phyloP scores from a whole-genome alignment of 2,797 vertebrate species.

The Eulemur albifrons region DNA sequence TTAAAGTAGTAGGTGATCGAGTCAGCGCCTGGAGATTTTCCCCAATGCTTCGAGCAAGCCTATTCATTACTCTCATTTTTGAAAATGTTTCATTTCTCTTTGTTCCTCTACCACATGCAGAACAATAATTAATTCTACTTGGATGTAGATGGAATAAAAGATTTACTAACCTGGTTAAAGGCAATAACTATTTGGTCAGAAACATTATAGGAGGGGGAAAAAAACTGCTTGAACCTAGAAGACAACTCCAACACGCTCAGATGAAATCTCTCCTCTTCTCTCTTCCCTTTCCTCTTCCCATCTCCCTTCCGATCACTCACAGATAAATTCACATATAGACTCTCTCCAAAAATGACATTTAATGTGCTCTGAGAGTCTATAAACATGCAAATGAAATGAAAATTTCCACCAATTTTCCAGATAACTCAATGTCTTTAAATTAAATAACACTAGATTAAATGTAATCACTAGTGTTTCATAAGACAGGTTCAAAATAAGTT shows the following conservation, averaged over 20 bases:
- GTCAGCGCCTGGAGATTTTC: slow-evolving; percentile 37
- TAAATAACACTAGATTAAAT: slow-evolving; percentile 55
- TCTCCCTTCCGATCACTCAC: background rate
- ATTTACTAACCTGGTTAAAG: background rate
- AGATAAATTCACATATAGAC: background rate
- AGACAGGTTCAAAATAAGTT: slow-evolving; percentile 49
- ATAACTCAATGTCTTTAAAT: slow-evolving; percentile 55
- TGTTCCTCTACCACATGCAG: slow-evolving; percentile 38
- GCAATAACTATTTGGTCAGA: background rate
- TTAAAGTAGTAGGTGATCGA: background rate
- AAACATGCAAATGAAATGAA: slow-evolving; percentile 59
- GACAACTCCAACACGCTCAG: background rate
- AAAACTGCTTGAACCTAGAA: background rate
- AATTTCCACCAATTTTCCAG: slow-evolving; percentile 51
- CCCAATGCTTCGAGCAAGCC: slow-evolving; percentile 12
- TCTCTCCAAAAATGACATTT: background rate
- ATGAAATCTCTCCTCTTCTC: background rate
- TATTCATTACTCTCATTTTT: slow-evolving; percentile 55
- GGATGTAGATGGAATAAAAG: background rate
- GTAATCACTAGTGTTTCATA: slow-evolving; percentile 25
- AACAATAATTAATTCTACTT: background rate
- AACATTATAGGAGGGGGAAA: background rate
- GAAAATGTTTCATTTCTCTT: slow-evolving; percentile 55
- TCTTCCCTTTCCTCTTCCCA: background rate
- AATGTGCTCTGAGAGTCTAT: slow-evolving; percentile 6